Evolutionary conservation across 2,113 vertebrate genomes (phyloP).

Genomic region (Cynoglossus semilaevis): DNA sequence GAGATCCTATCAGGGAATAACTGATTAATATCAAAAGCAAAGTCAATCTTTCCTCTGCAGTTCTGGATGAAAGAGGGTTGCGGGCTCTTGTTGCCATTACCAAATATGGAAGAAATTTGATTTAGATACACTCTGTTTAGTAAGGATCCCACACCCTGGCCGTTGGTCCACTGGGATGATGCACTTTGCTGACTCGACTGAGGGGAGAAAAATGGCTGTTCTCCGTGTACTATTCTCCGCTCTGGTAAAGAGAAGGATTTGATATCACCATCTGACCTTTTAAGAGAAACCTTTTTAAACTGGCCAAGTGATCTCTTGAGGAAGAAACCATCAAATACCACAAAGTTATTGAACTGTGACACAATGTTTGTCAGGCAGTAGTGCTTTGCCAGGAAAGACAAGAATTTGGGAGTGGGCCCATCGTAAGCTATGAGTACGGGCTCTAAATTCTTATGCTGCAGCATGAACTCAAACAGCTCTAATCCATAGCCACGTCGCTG

Average conservation of each 20-base stretch:
- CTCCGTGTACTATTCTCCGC: conserved; percentile 64
- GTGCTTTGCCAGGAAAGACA: conserved; percentile 86
- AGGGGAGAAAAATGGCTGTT: neutral
- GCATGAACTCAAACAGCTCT: conserved; percentile 86
- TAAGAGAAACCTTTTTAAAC: conserved; percentile 79
- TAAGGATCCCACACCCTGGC: neutral
- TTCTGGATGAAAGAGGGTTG: neutral
- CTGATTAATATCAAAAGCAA: no score
- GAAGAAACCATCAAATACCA: conserved; percentile 90
- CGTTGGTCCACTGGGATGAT: no score
- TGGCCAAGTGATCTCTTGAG: conserved; percentile 75
- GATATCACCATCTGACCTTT: conserved; percentile 84
- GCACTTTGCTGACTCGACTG: neutral
- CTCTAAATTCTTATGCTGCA: conserved; percentile 84
- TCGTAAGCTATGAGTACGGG: conserved; percentile 86
- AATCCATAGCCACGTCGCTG: conserved; percentile 86
- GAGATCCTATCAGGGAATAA: no score
- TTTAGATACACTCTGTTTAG: neutral
- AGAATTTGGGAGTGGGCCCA: conserved; percentile 85
- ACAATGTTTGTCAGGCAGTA: conserved; percentile 81
- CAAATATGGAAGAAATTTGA: neutral
- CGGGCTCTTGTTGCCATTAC: neutral
- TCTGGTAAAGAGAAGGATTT: conserved; percentile 87
- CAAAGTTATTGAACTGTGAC: conserved; percentile 94
- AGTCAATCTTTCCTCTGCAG: no score